phyloP scores from a whole-genome alignment of 2,797 vertebrate genomes.

The Mus caroli region DNA sequence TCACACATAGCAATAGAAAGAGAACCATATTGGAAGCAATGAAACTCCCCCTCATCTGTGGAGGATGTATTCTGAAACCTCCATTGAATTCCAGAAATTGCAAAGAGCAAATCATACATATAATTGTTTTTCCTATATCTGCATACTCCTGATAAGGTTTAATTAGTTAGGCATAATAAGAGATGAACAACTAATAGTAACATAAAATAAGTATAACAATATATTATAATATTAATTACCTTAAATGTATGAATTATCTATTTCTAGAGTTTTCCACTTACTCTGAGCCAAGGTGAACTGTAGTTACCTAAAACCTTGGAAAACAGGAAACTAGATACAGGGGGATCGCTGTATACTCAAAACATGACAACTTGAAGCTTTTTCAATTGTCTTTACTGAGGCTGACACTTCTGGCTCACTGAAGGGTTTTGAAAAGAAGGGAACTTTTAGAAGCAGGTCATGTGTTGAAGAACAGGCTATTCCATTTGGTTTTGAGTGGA shows the following conservation, averaged over 20 bases:
- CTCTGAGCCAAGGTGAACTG: background rate
- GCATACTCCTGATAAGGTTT: background rate
- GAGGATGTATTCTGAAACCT: background rate
- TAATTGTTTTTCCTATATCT: background rate
- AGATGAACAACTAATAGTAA: background rate
- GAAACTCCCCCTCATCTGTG: background rate
- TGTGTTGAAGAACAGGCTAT: background rate
- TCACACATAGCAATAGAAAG: background rate
- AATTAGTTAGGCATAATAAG: background rate
- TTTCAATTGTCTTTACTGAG: constrained; percentile 10
- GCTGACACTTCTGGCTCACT: background rate
- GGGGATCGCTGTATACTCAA: background rate
- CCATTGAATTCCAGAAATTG: background rate
- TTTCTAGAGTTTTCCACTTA: background rate
- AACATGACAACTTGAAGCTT: background rate
- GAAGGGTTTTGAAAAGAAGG: constrained; percentile 61
- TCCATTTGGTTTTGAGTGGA: constrained; percentile 52
- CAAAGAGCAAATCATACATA: background rate
- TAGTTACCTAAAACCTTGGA: background rate
- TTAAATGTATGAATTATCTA: background rate
- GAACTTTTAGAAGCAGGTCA: constrained; percentile 54
- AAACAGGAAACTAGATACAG: background rate
- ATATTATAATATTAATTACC: background rate
- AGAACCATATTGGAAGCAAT: background rate
- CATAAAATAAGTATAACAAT: background rate